Evolutionary conservation across 2,888 invertebrate species (phyloP).

Genomic region (Andrena marginata): DNA sequence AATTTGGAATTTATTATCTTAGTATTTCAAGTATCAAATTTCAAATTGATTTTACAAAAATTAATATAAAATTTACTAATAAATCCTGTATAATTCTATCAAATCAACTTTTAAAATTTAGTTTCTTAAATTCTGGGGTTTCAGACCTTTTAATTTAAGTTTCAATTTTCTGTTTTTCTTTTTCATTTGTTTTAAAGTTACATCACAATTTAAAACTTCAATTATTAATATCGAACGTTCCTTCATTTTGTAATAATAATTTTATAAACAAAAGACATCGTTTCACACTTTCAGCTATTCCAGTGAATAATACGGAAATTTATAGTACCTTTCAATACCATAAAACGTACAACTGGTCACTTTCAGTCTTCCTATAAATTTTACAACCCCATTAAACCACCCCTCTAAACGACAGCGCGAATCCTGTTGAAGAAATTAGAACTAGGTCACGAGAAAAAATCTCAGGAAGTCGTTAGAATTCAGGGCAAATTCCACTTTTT

Average conservation of each 20-base stretch:
- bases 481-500: no score
- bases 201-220: background rate
- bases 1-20: no score
- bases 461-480: no score
- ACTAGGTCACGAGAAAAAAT: no score
- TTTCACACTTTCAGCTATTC: background rate
- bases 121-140: background rate
- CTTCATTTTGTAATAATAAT: background rate
- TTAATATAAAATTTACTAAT: no score
- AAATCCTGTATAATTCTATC: no score
- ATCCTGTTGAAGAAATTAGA: background rate
- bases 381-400: background rate
- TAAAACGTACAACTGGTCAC: background rate
- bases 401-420: background rate
- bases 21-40: no score
- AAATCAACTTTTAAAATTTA: no score
- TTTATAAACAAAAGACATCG: background rate
- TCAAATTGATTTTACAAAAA: no score
- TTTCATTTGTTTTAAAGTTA: background rate
- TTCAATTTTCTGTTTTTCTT: background rate
- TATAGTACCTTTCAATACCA: background rate
- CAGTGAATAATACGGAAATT: background rate
- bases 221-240: background rate
- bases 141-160: background rate
- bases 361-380: background rate